Base-by-base conservation (phyloP, 2,113 vertebrate species). In the Gallinago undulata region DNA sequence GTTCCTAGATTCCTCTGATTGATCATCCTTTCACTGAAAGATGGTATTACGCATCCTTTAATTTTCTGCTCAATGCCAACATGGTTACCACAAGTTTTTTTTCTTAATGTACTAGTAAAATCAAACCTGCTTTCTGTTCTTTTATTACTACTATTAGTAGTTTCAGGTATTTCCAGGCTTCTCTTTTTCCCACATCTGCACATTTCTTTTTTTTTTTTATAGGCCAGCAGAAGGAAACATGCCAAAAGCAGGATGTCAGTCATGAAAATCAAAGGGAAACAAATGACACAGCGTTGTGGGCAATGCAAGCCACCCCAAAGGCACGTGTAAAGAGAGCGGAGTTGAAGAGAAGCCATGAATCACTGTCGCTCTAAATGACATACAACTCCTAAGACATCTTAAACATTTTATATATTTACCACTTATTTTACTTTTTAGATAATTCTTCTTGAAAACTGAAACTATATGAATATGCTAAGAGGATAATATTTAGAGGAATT, bases 361-460 rank as follows among this genome's bases (percentile, higher is more conserved):
- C 70, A 47, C 45, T 83, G 81, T 37, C 66, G 59, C 21, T 76
- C 56, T 41, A 37, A 76, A 72, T 57, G 45, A 96, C 89, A 92
- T 60, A 79, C 24, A 68, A 48, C 48, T 88, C 37, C 41, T 63
- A 73, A 68, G 63, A 91, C 25, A 83, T 35, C 30, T 67, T 76
- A 68, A 89, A 82, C 19, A 31, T 69, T 84, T 43, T 27, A 39
- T 39, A 13, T 48, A 53, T 66, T 66, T 86, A 84, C 69, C 16
- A 86, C 73, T 86, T 43, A 60, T 37, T 96, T 96, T 64, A 85
- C 70, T 88, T 96, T 67, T 79, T 69, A 76, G 39, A 77, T 10
- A 43, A 85, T 95, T 91, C 33, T 80, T 89, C 57, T 90, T 64
- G 69, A 96, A 86, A 89, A 75, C 10, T 4, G 2, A 62, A 92